Conservation (phyloP, 2,888 invertebrate species). For the Dendrolimus houi region DNA sequence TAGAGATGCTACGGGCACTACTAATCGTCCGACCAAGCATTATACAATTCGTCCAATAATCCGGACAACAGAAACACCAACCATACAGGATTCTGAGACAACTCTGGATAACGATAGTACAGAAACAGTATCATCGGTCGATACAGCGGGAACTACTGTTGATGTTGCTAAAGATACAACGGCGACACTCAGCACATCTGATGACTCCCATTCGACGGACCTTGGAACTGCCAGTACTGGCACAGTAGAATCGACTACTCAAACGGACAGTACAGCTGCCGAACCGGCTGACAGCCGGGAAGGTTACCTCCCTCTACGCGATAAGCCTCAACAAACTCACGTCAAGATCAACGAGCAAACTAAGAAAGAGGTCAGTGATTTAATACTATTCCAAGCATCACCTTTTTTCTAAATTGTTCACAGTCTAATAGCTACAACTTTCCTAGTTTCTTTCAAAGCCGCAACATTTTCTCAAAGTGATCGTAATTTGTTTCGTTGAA, state of each 20-base stretch:
- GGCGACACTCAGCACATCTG: slow-evolving; percentile 47
- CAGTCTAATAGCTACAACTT: slow-evolving; percentile 59
- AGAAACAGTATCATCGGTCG: slow-evolving; percentile 60
- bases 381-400: slow-evolving; percentile 38
- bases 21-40: slow-evolving; percentile 64
- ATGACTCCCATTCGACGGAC: slow-evolving; percentile 51
- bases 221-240: slow-evolving; percentile 49
- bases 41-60: slow-evolving; percentile 71
- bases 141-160: slow-evolving; percentile 48
- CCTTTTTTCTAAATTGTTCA: slow-evolving; percentile 52
- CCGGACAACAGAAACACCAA: slow-evolving; percentile 55
- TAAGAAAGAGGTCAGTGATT: slow-evolving; percentile 74
- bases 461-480: slow-evolving; percentile 36
- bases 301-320: slow-evolving; percentile 65
- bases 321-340: slow-evolving; percentile 65
- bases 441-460: slow-evolving; percentile 34
- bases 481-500: slow-evolving; percentile 32
- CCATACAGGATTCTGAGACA: slow-evolving; percentile 61
- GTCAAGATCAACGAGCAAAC: slow-evolving; percentile 73
- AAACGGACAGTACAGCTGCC: slow-evolving; percentile 47
- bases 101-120: slow-evolving; percentile 69
- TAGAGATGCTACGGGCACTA: slow-evolving; percentile 44
- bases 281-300: slow-evolving; percentile 67
- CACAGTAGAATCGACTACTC: slow-evolving; percentile 48
- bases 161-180: slow-evolving; percentile 45